Base-by-base conservation (phyloP, 64 coral and sea anemone species). In the Stichodactyla helianthus region DNA sequence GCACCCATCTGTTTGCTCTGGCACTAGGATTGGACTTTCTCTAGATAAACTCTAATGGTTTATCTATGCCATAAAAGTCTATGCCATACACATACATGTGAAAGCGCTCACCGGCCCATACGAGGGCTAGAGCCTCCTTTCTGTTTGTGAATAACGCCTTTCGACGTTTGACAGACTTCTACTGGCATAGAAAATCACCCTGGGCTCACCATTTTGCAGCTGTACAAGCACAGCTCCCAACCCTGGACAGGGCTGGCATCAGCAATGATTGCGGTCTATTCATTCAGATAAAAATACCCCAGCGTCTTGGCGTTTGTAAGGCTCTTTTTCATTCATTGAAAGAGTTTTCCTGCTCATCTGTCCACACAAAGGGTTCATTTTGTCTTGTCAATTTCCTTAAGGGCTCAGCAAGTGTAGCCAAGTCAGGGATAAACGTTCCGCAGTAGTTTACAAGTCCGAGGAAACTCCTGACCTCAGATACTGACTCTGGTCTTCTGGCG, bases 11-110 rank as follows among this genome's bases (percentile, higher is more conserved):
- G 57, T 92, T 64, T 53, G 87, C 85, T 35, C 90, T 53, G 28
- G 56, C 87, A 56, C 58, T 77, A 50, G 82, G 68, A 35, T 82
- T 85, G 9, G 71, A 77, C 83, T 86, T 93, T 35, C 19, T 86
- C 12, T 93, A 88, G 15, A 93, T 93, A 14, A 88, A 64, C 63
- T 92, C 86, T 10, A 87, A 64, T 67, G 90, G 85, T n/a, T n/a
- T n/a, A n/a, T n/a, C n/a, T n/a, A n/a, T n/a, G n/a, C n/a, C n/a
- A n/a, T n/a, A n/a, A n/a, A n/a, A n/a, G 51, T 77, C 77, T 18
- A 83, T 54, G 35, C 83, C 84, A 88, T 88, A 92, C 20, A 84
- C 26, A 82, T 92, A 92, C 18, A 92, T 19, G 55, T 92, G 86
- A 44, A 92, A 85, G 18, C 53, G 63, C 57, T 91, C 84, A 82